These are phyloP conservation scores for Suillia variegata DNA, from an alignment of 2,888 invertebrate species.

Conservation along the genomic window DNA sequence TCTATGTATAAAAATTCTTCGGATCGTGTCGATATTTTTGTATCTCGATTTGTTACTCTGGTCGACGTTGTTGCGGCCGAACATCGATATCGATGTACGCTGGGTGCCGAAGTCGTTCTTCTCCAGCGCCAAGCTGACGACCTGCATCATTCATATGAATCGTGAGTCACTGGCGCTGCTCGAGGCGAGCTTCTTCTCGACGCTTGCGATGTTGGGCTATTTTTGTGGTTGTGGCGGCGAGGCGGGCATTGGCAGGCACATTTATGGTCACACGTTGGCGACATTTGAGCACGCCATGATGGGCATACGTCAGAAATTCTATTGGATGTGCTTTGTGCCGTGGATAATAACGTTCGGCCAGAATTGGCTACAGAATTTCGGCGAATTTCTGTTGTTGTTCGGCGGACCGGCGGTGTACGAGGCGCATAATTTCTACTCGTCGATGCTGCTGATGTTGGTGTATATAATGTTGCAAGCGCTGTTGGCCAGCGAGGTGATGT, in stretches of 20 bases:
- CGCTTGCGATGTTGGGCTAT: slow-evolving; percentile 36
- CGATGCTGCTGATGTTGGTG: slow-evolving; percentile 26
- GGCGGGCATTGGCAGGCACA: slow-evolving; percentile 19
- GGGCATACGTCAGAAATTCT: slow-evolving; percentile 33
- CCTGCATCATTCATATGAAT: slow-evolving; percentile 30
- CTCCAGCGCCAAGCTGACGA: slow-evolving; percentile 23
- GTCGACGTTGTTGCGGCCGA: slow-evolving; percentile 31
- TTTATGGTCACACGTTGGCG: slow-evolving; percentile 28
- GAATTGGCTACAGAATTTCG: slow-evolving; percentile 36
- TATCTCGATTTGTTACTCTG: slow-evolving; percentile 34
- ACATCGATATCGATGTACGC: slow-evolving; percentile 27
- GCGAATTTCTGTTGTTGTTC: slow-evolving; percentile 30
- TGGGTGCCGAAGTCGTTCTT: slow-evolving; percentile 38
- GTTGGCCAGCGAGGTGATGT: slow-evolving; percentile 36
- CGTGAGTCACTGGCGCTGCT: slow-evolving; percentile 24
- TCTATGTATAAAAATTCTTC: too few relatives aligned
- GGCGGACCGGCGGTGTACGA: slow-evolving; percentile 23
- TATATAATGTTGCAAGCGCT: slow-evolving; percentile 32
- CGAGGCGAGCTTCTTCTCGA: slow-evolving; percentile 35
- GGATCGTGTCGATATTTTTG: too few relatives aligned
- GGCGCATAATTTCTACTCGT: slow-evolving; percentile 29
- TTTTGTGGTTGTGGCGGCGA: slow-evolving; percentile 26
- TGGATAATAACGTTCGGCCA: slow-evolving; percentile 40
- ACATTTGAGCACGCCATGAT: slow-evolving; percentile 34
- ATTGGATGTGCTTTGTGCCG: slow-evolving; percentile 39